Evolutionary conservation across 1,140 invertebrate species (phyloP).

Genomic region (Penaeus chinensis): DNA sequence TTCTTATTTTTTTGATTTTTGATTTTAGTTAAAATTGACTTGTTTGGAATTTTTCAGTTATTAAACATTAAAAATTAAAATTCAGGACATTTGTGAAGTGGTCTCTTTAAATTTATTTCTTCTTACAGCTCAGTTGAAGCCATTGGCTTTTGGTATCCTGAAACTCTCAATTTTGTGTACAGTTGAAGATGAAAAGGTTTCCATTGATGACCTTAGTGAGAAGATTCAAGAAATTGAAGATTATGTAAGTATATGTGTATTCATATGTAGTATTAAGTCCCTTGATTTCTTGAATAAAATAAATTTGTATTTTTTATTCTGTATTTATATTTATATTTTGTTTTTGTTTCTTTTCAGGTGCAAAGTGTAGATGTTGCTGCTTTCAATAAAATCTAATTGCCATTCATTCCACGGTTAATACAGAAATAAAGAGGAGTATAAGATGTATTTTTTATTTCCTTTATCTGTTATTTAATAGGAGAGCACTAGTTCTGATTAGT

Average conservation of each 20-base stretch:
- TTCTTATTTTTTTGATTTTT: neutral
- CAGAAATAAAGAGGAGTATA: neutral
- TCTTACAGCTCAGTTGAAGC: slow-evolving; percentile 86
- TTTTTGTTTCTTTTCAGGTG: slow-evolving; percentile 56
- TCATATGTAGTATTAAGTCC: neutral
- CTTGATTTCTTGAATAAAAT: neutral
- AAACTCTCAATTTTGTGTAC: slow-evolving; percentile 95
- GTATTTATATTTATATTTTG: neutral
- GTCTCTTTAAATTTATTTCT: slow-evolving; percentile 36
- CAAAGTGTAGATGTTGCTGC: slow-evolving; percentile 96
- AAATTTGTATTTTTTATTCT: neutral
- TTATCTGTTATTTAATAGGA: neutral
- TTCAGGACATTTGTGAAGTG: neutral
- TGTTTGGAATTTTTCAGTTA: neutral
- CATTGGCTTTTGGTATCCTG: slow-evolving; percentile 94
- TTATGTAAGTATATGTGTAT: slow-evolving; percentile 70
- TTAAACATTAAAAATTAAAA: neutral
- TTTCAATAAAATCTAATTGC: slow-evolving; percentile 93
- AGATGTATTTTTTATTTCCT: neutral
- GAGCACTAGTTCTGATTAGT: too few species aligned
- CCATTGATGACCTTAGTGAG: slow-evolving; percentile 88
- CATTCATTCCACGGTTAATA: neutral
- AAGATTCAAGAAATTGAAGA: slow-evolving; percentile 90
- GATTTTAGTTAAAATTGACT: neutral
- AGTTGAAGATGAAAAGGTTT: slow-evolving; percentile 95